Evolutionary conservation across 2,797 vertebrate genomes (phyloP), one percentile per base, ranked within the genome.

Genomic region (Scomberomorus guttatus): DNA sequence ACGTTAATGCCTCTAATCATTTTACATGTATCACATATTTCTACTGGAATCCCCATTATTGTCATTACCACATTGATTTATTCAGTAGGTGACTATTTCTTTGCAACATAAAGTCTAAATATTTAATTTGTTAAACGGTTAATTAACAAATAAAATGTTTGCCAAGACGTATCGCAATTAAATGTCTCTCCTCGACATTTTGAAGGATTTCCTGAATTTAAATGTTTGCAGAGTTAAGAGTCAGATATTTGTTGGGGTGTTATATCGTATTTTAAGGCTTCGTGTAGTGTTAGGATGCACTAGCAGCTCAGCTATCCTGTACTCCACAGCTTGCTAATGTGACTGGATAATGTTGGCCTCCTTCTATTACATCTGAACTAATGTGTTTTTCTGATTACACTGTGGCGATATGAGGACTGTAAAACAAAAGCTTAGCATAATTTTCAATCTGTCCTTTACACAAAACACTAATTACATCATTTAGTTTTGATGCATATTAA

Each of bases 251-350:
- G 77, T 60, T 7, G 72, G 74, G 60, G 48, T 51, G 75, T 82
- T 80, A 60, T 52, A 63, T 76, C 65, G 48, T 60, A 32, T 86
- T 89, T 87, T 80, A 85, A 92, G 72, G 76, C 75, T 69, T 58
- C 25, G 69, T 62, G 65, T 67, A 62, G 65, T 39, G 80, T 90
- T 66, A 74, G 72, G 75, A 54, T 74, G 55, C 62, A 57, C 66
- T 64, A 0, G 81, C 80, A 65, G 67, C 57, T 79, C 46, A 0
- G 56, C 58, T 67, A 59, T 52, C 61, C 74, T 42, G 65, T 59
- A 17, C 63, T 70, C 73, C 90, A 90, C 91, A 94, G 92, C 88
- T 93, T 93, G 92, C 87, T 93, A 92, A 93, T 90, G 90, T 87
- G 81, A 71, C 77, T 64, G 75, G 79, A 71, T 91, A 92, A 92